These are phyloP conservation scores for Mycetomoellerius zeteki DNA, from an alignment of 1,140 invertebrate genomes.

Conservation along the genomic window DNA sequence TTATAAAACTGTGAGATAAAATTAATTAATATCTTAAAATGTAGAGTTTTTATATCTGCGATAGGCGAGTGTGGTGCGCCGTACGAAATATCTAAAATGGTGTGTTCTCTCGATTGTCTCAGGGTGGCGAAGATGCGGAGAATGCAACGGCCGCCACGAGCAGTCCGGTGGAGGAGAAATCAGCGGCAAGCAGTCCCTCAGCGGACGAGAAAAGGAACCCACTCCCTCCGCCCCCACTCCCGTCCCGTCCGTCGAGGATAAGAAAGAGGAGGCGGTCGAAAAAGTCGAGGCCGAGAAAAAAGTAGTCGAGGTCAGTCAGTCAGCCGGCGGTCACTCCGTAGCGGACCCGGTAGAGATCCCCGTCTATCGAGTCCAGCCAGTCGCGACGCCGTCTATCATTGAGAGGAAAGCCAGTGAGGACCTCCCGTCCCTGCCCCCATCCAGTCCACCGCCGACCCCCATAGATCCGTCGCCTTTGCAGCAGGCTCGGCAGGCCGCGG, in stretches of 20 bases:
- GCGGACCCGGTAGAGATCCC: constrained; percentile 72
- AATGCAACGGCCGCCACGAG: constrained; percentile 62
- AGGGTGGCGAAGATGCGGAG: constrained; percentile 85
- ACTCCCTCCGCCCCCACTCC: constrained; percentile 76
- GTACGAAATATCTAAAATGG: neutral
- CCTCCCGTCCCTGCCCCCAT: constrained; percentile 82
- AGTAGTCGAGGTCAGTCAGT: constrained; percentile 85
- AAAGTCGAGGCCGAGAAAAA: constrained; percentile 80
- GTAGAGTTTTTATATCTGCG: neutral
- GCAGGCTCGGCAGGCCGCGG: constrained; percentile 84
- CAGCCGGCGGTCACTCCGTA: constrained; percentile 72
- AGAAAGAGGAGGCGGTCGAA: constrained; percentile 77
- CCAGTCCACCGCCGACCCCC: constrained; percentile 85
- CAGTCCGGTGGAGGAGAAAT: constrained; percentile 82
- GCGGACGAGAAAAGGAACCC: constrained; percentile 76
- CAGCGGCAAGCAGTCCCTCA: constrained; percentile 82
- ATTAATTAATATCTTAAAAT: neutral
- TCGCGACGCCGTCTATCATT: constrained; percentile 85
- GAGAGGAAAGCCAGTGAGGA: constrained; percentile 87
- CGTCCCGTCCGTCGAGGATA: constrained; percentile 76
- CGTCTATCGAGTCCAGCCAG: constrained; percentile 72
- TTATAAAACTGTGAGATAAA: neutral
- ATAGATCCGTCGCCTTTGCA: constrained; percentile 85
- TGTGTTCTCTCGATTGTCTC: constrained; percentile 46
- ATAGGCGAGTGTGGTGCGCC: neutral